Conservation (phyloP, 30 jellyfish, hydroid and myxozoan species). For the Mastigias papua region DNA sequence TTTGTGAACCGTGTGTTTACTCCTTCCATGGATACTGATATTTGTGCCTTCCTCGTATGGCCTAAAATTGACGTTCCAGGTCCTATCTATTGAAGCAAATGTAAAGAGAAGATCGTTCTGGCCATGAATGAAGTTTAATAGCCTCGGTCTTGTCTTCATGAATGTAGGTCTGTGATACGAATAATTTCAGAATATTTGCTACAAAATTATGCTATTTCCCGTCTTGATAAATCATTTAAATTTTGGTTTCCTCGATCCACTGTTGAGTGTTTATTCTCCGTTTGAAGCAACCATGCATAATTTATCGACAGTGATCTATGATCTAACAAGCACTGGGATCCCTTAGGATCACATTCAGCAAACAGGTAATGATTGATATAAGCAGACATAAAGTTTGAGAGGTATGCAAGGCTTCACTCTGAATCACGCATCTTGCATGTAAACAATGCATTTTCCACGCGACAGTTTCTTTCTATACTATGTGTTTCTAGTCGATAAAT, state of each 20-base stretch:
- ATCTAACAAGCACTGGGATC: conserved; percentile 17
- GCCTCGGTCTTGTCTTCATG: no score
- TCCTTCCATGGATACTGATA: no score
- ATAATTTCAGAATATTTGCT: background rate
- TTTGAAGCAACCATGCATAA: background rate
- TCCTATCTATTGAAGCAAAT: no score
- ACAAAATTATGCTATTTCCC: background rate
- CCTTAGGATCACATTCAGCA: background rate
- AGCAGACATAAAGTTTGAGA: background rate
- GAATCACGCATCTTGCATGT: background rate
- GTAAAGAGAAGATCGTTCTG: no score
- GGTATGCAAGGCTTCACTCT: background rate
- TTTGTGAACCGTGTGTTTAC: no score
- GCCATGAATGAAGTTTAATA: no score
- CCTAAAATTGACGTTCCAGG: no score
- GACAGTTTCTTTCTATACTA: no score
- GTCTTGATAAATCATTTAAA: background rate
- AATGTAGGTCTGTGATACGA: background rate
- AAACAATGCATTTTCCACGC: no score
- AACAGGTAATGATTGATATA: background rate
- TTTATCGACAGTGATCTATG: conserved; percentile 28
- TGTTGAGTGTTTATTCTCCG: no score
- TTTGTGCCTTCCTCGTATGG: no score
- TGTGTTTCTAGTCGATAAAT: no score
- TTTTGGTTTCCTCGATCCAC: background rate